Percentiles rank a stretch among this genome's conserved stretches.
These are phyloP conservation scores for Micrasema longulum DNA, from an alignment of 1,140 invertebrate species.

Conservation along the genomic window DNA sequence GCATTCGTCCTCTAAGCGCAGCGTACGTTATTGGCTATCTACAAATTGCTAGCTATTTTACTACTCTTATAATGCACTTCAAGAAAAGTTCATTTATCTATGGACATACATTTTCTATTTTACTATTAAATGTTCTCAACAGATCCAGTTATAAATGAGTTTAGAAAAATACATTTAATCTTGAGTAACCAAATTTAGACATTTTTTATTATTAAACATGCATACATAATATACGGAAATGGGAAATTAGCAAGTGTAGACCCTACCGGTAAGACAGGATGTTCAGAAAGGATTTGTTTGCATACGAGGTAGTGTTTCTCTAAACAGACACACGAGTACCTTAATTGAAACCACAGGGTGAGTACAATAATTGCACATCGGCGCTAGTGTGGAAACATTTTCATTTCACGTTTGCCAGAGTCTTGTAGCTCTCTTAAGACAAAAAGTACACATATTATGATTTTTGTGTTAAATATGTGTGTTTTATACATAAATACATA, in stretches of 20 bases:
- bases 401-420: constrained; percentile 41
- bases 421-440: constrained; percentile 54
- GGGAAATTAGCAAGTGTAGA: too few species aligned
- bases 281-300: too few species aligned
- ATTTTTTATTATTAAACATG: too few species aligned
- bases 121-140: constrained; percentile 2
- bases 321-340: constrained; percentile 37
- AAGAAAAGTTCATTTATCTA: constrained; percentile 24
- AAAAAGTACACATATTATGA: constrained; percentile 33
- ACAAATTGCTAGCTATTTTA: constrained; percentile 31
- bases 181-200: too few species aligned
- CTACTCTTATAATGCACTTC: constrained; percentile 25
- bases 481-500: constrained; percentile 10
- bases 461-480: constrained; percentile 19
- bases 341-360: constrained; percentile 20
- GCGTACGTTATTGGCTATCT: constrained; percentile 39
- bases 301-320: constrained; percentile 19
- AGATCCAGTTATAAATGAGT: constrained; percentile 18
- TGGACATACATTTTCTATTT: constrained; percentile 14
- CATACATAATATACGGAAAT: too few species aligned
- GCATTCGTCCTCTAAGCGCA: constrained; percentile 39
- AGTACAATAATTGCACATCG: constrained; percentile 28
- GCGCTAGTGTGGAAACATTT: constrained; percentile 17
- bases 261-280: too few species aligned
- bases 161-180: constrained; percentile 1